phyloP scores from a whole-genome alignment of 35 echinoderm and acorn worm species.

The Lytechinus variegatus region DNA sequence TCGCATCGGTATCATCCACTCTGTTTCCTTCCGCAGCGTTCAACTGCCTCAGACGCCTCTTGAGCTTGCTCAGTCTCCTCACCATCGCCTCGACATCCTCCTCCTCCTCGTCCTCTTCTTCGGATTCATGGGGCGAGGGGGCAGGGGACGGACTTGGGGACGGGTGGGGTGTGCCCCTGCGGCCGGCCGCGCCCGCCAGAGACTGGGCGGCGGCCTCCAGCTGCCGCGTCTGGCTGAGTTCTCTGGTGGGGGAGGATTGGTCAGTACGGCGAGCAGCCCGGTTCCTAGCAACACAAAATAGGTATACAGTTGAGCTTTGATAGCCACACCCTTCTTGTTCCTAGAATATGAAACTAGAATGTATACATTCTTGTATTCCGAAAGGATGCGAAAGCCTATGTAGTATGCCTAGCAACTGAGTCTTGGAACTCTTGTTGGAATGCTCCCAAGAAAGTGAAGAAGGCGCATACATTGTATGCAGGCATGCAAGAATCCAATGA shows the following conservation, averaged over 20 bases:
- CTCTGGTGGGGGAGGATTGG: slow-evolving; percentile 59
- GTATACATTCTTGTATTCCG: too few species aligned
- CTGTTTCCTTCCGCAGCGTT: slow-evolving; percentile 65
- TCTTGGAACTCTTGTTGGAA: too few species aligned
- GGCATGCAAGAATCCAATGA: too few species aligned
- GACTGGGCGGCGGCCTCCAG: not conserved
- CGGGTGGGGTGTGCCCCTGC: slow-evolving; percentile 52
- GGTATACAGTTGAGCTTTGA: not conserved
- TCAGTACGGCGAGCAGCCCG: slow-evolving; percentile 38
- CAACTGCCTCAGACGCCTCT: slow-evolving; percentile 67
- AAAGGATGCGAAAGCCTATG: too few species aligned
- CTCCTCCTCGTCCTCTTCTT: slow-evolving; percentile 76
- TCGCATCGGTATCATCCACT: slow-evolving; percentile 84
- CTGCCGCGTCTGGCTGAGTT: slow-evolving; percentile 17
- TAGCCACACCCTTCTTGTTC: too few species aligned
- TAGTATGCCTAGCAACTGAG: too few species aligned
- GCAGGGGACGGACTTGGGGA: slow-evolving; percentile 69
- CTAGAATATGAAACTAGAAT: not conserved
- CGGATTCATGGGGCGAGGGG: slow-evolving; percentile 71
- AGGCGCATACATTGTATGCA: too few species aligned
- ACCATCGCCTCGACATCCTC: slow-evolving; percentile 83
- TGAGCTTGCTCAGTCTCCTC: slow-evolving; percentile 72
- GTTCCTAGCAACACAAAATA: not conserved
- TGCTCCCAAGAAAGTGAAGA: too few species aligned
- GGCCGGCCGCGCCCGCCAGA: slow-evolving; percentile 19